Conservation (phyloP, 2,888 invertebrate genomes). For the Tipula lateralis region DNA sequence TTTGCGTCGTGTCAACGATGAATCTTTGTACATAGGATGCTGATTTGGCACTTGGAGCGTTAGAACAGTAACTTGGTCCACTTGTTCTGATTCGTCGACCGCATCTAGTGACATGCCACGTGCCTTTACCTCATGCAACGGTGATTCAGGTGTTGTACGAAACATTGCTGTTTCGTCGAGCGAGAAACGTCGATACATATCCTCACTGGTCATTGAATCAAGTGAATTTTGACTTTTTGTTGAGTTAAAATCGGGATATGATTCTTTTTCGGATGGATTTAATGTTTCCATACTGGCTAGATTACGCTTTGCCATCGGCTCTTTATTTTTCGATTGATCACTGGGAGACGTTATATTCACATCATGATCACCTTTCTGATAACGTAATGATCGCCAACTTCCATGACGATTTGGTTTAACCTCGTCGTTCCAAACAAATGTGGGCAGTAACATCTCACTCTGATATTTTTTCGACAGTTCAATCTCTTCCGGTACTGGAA, state of each 20-base stretch:
- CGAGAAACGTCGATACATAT: slow-evolving; percentile 42
- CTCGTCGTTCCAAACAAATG: slow-evolving; percentile 37
- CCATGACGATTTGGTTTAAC: slow-evolving; percentile 36
- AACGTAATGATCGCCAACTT: slow-evolving; percentile 46
- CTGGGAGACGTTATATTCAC: slow-evolving; percentile 37
- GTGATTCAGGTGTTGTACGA: slow-evolving; percentile 28
- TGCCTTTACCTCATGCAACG: neutral
- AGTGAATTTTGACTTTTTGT: slow-evolving; percentile 32
- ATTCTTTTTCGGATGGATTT: slow-evolving; percentile 45
- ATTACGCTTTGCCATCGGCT: slow-evolving; percentile 31
- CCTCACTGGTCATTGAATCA: neutral
- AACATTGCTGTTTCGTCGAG: slow-evolving; percentile 41
- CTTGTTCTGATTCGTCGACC: slow-evolving; percentile 33
- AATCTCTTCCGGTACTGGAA: slow-evolving; percentile 43
- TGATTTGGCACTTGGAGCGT: slow-evolving; percentile 4
- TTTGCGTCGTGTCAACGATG: slow-evolving; percentile 37
- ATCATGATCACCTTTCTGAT: slow-evolving; percentile 43
- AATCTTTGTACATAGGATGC: neutral
- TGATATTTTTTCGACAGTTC: slow-evolving; percentile 43
- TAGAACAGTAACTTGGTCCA: slow-evolving; percentile 38
- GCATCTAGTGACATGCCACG: slow-evolving; percentile 36
- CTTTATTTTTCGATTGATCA: slow-evolving; percentile 36
- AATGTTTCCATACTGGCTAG: slow-evolving; percentile 48
- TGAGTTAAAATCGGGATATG: slow-evolving; percentile 27
- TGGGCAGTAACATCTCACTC: slow-evolving; percentile 47